phyloP scores from a whole-genome alignment of 2,113 vertebrate species.

The Stigmatopora argus region DNA sequence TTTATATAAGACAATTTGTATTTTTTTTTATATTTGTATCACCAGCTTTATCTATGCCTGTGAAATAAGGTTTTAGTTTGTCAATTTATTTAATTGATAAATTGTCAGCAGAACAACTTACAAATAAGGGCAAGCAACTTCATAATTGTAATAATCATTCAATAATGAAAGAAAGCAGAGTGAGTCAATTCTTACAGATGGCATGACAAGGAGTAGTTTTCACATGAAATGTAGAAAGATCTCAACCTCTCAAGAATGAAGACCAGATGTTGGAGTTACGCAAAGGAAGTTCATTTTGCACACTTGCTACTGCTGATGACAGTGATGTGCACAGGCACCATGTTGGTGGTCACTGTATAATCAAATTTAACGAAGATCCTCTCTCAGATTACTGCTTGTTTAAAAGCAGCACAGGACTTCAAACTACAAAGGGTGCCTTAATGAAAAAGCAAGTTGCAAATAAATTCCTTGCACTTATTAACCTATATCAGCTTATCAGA shows the following conservation, averaged over 20 bases:
- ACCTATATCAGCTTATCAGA: too few species aligned
- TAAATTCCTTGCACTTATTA: slow-evolving; percentile 15
- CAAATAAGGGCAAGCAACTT: background rate
- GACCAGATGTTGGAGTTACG: slow-evolving; percentile 57
- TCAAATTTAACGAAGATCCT: slow-evolving; percentile 25
- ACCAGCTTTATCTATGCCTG: background rate
- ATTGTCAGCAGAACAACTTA: background rate
- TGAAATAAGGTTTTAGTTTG: background rate
- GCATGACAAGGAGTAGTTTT: slow-evolving; percentile 50
- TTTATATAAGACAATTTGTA: background rate
- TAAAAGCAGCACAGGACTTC: slow-evolving; percentile 17
- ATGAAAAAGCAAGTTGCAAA: slow-evolving; percentile 13
- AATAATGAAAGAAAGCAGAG: slow-evolving; percentile 3
- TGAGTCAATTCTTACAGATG: slow-evolving; percentile 20
- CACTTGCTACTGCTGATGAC: slow-evolving; percentile 41
- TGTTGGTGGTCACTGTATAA: slow-evolving; percentile 24
- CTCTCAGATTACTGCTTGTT: slow-evolving; percentile 18
- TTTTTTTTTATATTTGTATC: background rate
- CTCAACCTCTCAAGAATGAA: slow-evolving; percentile 42
- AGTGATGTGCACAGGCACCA: slow-evolving; percentile 30
- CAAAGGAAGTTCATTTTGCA: slow-evolving; percentile 45
- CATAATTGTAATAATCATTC: background rate
- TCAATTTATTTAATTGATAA: background rate
- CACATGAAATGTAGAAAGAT: slow-evolving; percentile 46
- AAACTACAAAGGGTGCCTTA: slow-evolving; percentile 27